Percentiles rank a stretch among this genome's conserved stretches.
These are phyloP conservation scores for Hassar affinis DNA, from an alignment of 2,113 vertebrate genomes.

Conservation along the genomic window DNA sequence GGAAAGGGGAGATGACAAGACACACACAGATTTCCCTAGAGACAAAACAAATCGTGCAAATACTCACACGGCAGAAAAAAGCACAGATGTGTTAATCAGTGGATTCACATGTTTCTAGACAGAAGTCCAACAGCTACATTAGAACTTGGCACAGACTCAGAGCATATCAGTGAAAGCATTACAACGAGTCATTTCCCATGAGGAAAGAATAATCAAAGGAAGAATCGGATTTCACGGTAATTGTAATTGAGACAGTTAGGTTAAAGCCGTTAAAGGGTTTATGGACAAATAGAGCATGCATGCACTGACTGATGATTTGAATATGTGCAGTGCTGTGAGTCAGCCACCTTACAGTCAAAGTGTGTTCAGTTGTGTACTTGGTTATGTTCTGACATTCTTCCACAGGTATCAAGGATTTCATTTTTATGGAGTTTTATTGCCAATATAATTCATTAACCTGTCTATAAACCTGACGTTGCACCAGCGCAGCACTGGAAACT, in stretches of 20 bases:
- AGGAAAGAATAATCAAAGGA: background rate
- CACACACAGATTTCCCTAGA: background rate
- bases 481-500: background rate
- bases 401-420: background rate
- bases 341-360: background rate
- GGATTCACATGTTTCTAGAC: background rate
- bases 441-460: background rate
- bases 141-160: background rate
- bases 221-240: too few relatives aligned
- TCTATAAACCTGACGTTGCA: background rate
- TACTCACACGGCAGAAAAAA: conserved; percentile 4
- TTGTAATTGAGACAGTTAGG: too few relatives aligned
- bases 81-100: too few relatives aligned
- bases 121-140: background rate
- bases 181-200: background rate
- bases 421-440: background rate
- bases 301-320: background rate
- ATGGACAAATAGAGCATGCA: background rate
- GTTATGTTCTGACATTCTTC: background rate
- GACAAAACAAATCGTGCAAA: background rate
- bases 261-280: background rate
- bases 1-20: conserved; percentile 31
- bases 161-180: background rate
- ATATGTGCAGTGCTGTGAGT: background rate
- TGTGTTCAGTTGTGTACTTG: background rate